Evolutionary conservation across 2,888 invertebrate species (phyloP).

Genomic region (Eilema depressum): DNA sequence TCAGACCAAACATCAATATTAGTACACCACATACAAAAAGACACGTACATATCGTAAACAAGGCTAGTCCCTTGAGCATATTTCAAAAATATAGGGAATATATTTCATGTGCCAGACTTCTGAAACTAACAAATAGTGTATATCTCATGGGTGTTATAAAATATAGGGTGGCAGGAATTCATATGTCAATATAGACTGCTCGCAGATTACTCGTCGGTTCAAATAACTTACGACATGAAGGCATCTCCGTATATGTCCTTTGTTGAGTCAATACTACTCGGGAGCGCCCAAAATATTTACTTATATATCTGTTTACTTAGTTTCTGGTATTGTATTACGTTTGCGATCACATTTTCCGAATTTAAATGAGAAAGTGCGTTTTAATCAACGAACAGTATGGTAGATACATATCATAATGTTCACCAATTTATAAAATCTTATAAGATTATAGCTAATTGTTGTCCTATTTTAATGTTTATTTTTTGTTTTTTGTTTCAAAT

Average conservation of each 20-base stretch:
- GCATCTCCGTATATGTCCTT: neutral
- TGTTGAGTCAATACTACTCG: neutral
- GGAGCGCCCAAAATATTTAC: neutral
- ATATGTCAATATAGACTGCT: neutral
- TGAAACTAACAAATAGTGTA: neutral
- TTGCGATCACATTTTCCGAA: conserved; percentile 1
- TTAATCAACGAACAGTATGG: too few relatives aligned
- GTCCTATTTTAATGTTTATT: too few relatives aligned
- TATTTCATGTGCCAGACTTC: conserved; percentile 5
- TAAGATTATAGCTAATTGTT: too few relatives aligned
- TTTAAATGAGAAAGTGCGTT: too few relatives aligned
- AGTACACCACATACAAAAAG: neutral
- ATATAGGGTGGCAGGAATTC: neutral
- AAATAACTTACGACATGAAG: neutral
- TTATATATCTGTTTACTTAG: neutral
- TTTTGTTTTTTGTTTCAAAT: too few relatives aligned
- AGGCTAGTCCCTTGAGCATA: neutral
- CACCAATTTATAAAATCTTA: too few relatives aligned
- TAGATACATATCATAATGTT: too few relatives aligned
- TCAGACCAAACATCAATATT: neutral
- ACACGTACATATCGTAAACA: neutral
- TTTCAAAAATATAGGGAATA: conserved; percentile 5
- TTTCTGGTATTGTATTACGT: neutral
- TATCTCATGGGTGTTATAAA: conserved; percentile 1
- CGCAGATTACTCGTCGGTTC: neutral